Evolutionary conservation across 2,888 invertebrate species (phyloP), one percentile per base, ranked within the genome.

Genomic region (Lasius platythorax): DNA sequence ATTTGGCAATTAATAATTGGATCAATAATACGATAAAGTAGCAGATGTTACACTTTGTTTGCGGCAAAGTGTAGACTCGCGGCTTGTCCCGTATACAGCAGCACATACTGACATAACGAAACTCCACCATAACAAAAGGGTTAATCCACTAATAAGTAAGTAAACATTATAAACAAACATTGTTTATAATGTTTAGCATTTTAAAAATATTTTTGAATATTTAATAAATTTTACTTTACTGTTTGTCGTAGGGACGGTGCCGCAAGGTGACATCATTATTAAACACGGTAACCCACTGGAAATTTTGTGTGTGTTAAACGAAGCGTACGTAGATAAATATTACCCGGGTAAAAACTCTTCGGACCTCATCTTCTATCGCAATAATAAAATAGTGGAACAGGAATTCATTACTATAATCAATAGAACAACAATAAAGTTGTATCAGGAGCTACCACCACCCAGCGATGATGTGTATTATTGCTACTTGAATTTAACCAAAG

Each of bases 271-370:
- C 91, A 96, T 97, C 83, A 93, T 95, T 78, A 93, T 97, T 75
- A 95, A 95, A 87, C 96, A 96, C 92, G 97, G 97, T 1, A 28
- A 81, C 3, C 95, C 97, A 2, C 94, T 97, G 91, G 96, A 96
- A 91, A 96, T 97, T 90, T 96, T 95, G 84, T 97, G 97, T 94
- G 95, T 96, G 84, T 95, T 97, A 67, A 95, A 96, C 91, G 95
- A 96, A 87, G 91, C 93, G 37, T 89, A 88, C 37, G 89, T 93
- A 85, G 94, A 95, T 67, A 94, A 95, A 84, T 93, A 94, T 0
- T 94, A 95, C 58, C 95, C 95, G 89, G 95, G 96, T 33, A 95
- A 95, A 91, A 96, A 97, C 93, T 93, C 96, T 15, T 95, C 95
- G 12, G 91, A 95, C 88, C 93, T 96, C 67, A 93, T 94, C 68